Base-by-base conservation (phyloP, 2,113 vertebrate genomes). In the Heterochromis multidens region DNA sequence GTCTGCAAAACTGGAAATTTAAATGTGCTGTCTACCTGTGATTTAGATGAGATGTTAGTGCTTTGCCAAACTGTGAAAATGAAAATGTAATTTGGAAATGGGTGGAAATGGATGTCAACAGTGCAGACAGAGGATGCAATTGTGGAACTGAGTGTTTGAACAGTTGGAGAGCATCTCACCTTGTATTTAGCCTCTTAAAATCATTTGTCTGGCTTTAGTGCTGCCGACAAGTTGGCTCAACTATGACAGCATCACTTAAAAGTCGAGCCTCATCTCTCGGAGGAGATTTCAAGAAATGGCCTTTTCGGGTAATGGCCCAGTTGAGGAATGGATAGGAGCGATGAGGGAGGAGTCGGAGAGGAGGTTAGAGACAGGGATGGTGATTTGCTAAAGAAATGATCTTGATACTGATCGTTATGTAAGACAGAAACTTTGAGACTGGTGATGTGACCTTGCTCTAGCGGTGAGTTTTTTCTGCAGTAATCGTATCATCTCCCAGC, bases 281-380 rank as follows among this genome's bases (percentile, higher is more conserved):
- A 60, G 80, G 85, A 86, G 93, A 85, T 84, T 85, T 78, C 70
- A 67, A 60, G 74, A 89, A 89, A 91, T 87, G 89, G 88, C 85
- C 86, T 93, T 87, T 84, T 84, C 27, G 77, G 87, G 83, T 93
- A 88, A 93, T 87, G 91, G 85, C 46, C 86, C 86, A 70, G 86
- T 70, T 88, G 87, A 89, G 67, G 79, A 77, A 93, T 88, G 84
- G 82, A 79, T 63, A 4, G 67, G 81, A 46, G 79, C 13, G 25
- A 82, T 60, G 54, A 19, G 63, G 33, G 79, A 49, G 58, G 76
- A 40, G 60, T 13, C 12, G 21, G 29, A 65, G 61, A 76, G 16
- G 80, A 67, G 57, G 72, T 76, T 63, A 59, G 17, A 84, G 80
- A 79, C 23, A 0, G 40, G 77, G 76, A 21, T 65, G 25, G 83